Evolutionary conservation across 1,140 invertebrate species (phyloP), one percentile per base, ranked within the genome.

Genomic region (Drosophila ogumai): DNA sequence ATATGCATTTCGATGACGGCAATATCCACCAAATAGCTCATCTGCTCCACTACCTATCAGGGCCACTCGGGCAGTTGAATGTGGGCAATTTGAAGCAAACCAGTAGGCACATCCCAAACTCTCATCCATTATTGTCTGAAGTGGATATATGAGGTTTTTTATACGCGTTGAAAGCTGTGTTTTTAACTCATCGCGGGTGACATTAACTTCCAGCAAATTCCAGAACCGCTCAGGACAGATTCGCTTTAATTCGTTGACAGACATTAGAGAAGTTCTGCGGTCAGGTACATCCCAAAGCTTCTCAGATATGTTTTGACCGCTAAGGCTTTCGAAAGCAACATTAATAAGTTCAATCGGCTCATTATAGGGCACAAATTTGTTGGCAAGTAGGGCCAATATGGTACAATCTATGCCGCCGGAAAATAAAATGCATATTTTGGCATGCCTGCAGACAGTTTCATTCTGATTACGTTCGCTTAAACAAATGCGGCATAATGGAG

Each of bases 401-500:
- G 97, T 95, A 47, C 98, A 99, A 93, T 99, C 99, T 13, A 99
- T 93, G 31, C 99, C 99, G 59, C 98, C 98, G 81, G 98, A 99
- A 94, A 99, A 99, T 77, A 99, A 93, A 68, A 99, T 93, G 36
- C 96, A 98, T 41, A 98, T 93, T 93, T 96, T 96, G 19, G 96
- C 94, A 93, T 98, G 97, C 55, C 69, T 63, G 91, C 95, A 96
- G 17, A 19, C 10, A 25, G 32, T 32, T 17, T n/a, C 22, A 12
- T 12, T 40, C n/a, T 19, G 3, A 32, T 40, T 9, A 7, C 2
- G 1, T 67, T 75, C 68, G 13, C 5, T 46, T 49, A 71, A 12
- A 86, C 96, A 97, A 44, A 93, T 91, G 86, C 94, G 94, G 84
- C 96, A 98, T 91, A 93, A 94, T 47, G 94, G 93, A 19, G 96